Base-by-base conservation (phyloP, 2,113 vertebrate species). In the Charadrius vociferus region DNA sequence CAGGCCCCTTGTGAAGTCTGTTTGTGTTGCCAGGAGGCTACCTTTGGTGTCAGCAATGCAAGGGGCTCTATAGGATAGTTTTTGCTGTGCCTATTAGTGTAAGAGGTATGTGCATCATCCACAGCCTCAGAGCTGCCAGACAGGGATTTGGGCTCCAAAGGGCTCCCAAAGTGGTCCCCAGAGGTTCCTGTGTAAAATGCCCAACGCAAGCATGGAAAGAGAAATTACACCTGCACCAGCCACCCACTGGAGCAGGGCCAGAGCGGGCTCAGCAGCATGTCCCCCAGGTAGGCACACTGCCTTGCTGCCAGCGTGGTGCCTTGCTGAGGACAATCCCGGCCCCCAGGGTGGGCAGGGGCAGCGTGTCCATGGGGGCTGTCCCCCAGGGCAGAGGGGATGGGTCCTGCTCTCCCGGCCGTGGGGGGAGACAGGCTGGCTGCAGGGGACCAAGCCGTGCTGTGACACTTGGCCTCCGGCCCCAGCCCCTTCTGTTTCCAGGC, bases 221-320 rank as follows among this genome's bases (percentile, higher is more conserved):
- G n/a, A 9, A 30, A 29, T 26, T 53, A 3, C 23, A 7, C 23
- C 37, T 45, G 23, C 37, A 72, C 8, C 32, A 68, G 34, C 11
- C 12, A 22, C 18, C 9, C 14, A 12, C 11, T 1, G 12, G 12
- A 23, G 18, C 27, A 39, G 47, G 67, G 19, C 34, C 52, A 37
- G 20, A 32, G 47, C 0, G 2, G 67, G 30, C 17, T 58, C 56
- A 49, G 63, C 47, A 52, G 8, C 21, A 12, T 7, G 5, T 45
- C 3, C 37, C 20, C 62, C 0, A 0, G 39, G 45, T 67, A 82
- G 55, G 24, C 43, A 49, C 8, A n/a, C 53, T 24, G 9, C n/a
- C 27, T 49, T 45, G 36, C 36, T 80, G 50, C 53, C 49, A 21
- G 15, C 3, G 8, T 8, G 19, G 29, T 67, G 62, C 37, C 37